A percentile compares a stretch with the other conserved stretches of the same genome.
Conservation (phyloP, 1,140 invertebrate genomes). For the Helicorthomorpha holstii region DNA sequence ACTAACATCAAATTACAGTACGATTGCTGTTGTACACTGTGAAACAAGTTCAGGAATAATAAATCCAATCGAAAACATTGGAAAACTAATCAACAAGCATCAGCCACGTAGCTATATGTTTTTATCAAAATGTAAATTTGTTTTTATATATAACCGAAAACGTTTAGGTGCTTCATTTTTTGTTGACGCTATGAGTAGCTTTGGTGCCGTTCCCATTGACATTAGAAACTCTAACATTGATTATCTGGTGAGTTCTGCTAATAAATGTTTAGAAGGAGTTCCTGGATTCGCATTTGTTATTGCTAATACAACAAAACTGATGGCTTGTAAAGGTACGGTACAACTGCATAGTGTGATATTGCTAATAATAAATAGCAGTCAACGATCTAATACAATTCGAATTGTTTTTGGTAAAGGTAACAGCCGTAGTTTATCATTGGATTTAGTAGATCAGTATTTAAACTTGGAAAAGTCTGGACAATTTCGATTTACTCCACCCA, state of each 20-base stretch:
- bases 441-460: constrained; percentile 29
- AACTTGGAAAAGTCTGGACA: constrained; percentile 27
- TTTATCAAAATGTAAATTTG: too few relatives aligned
- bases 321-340: constrained; percentile 30
- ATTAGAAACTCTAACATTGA: constrained; percentile 20
- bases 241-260: constrained; percentile 32
- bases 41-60: constrained; percentile 33
- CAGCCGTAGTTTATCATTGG: constrained; percentile 25
- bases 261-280: constrained; percentile 35
- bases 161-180: constrained; percentile 24
- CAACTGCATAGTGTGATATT: too few relatives aligned
- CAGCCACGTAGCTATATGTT: constrained; percentile 17
- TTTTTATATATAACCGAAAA: too few relatives aligned
- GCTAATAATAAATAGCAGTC: background rate
- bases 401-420: constrained; percentile 22
- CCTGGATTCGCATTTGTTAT: constrained; percentile 33
- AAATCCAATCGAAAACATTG: constrained; percentile 29
- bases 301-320: constrained; percentile 21
- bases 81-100: constrained; percentile 21
- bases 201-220: constrained; percentile 31
- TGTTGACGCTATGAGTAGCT: constrained; percentile 37
- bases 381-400: background rate
- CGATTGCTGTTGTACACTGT: constrained; percentile 30
- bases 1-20: constrained; percentile 17
- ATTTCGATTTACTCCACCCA: constrained; percentile 36